A percentile compares a stretch with the other conserved stretches of the same genome.
These are phyloP conservation scores for Orcinus orca DNA, from an alignment of 2,113 vertebrate species.

Conservation along the genomic window DNA sequence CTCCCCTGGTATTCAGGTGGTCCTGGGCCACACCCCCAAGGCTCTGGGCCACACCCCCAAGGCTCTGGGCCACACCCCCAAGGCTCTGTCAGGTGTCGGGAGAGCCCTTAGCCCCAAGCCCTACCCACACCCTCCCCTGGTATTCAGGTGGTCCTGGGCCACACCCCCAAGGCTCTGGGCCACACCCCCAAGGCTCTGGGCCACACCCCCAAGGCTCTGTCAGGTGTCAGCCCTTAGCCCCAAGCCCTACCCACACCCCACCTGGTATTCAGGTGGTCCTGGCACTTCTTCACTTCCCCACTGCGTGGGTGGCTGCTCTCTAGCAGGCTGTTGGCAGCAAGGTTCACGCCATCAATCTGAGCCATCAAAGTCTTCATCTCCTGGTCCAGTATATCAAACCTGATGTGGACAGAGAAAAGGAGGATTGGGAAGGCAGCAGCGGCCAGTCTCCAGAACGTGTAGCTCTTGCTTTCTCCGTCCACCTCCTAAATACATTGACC, in stretches of 20 bases:
- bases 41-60: too few relatives aligned
- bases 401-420: slow-evolving; percentile 66
- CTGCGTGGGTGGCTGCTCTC: slow-evolving; percentile 92
- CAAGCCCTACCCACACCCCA: slow-evolving; percentile 58
- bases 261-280: slow-evolving; percentile 90
- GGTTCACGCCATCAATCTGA: slow-evolving; percentile 90
- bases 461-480: not conserved
- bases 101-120: too few relatives aligned
- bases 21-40: slow-evolving; percentile 68
- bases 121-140: too few relatives aligned
- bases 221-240: not conserved
- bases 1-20: slow-evolving; percentile 92
- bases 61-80: too few relatives aligned
- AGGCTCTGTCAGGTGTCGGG: too few relatives aligned
- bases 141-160: too few relatives aligned
- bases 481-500: not conserved
- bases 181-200: too few relatives aligned
- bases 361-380: slow-evolving; percentile 90
- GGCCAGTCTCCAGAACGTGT: not conserved
- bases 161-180: too few relatives aligned
- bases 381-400: slow-evolving; percentile 92
- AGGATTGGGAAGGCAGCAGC: not conserved
- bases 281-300: slow-evolving; percentile 90
- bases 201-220: too few relatives aligned
- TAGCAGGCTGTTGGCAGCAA: slow-evolving; percentile 88